These are phyloP conservation scores for Hofmannophila pseudospretella DNA, from an alignment of 2,888 invertebrate genomes.

Conservation along the genomic window DNA sequence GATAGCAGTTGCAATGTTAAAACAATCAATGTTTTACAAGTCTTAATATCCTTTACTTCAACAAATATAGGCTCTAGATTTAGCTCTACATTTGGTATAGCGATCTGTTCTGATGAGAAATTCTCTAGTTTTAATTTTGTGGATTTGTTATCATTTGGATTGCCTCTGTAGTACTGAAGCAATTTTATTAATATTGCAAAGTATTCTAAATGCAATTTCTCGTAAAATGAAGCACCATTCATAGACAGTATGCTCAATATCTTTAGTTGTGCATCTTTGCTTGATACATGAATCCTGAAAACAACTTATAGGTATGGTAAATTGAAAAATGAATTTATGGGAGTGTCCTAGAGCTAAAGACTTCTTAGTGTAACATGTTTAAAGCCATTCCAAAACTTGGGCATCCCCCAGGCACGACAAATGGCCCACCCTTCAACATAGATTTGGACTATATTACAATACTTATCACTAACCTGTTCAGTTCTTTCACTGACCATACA, in stretches of 20 bases:
- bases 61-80: conserved; percentile 63
- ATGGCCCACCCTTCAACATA: too few species aligned
- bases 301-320: too few species aligned
- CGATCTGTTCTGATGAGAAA: conserved; percentile 61
- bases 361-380: conserved; percentile 16
- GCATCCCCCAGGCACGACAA: too few species aligned
- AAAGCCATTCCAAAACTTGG: too few species aligned
- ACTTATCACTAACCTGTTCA: conserved; percentile 71
- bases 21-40: conserved; percentile 51
- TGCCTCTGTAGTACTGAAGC: conserved; percentile 56
- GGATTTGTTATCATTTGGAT: conserved; percentile 15
- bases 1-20: conserved; percentile 51
- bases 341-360: conserved; percentile 10
- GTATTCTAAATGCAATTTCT: conserved; percentile 69
- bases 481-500: conserved; percentile 74
- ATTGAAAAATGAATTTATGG: conserved; percentile 7
- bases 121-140: conserved; percentile 46
- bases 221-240: conserved; percentile 70
- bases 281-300: conserved; percentile 69
- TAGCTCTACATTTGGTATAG: conserved; percentile 50
- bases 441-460: too few species aligned
- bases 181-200: conserved; percentile 53
- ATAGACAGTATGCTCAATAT: conserved; percentile 72
- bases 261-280: conserved; percentile 76
- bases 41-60: conserved; percentile 41